Percentiles rank a stretch among this genome's conserved stretches.
phyloP scores from a whole-genome alignment of 2,888 invertebrate species.

The Tanypteryx hageni region DNA sequence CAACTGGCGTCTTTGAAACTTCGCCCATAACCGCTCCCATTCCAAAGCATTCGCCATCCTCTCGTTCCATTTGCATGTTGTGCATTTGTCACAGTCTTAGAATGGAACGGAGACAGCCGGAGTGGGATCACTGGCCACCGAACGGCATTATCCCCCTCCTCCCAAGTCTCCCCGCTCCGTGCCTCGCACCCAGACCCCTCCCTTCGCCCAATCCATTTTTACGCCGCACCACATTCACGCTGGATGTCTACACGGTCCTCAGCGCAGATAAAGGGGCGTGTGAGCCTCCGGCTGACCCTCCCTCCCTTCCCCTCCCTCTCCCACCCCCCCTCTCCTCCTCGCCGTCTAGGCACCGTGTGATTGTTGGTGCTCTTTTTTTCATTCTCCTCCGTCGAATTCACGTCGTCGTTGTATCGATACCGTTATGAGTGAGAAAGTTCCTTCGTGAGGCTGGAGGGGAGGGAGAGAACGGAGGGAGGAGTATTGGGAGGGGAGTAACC shows the following conservation, averaged over 20 bases:
- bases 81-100: background rate
- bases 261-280: too few species aligned
- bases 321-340: background rate
- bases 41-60: background rate
- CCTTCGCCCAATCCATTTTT: background rate
- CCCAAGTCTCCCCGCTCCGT: background rate
- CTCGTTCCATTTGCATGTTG: background rate
- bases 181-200: background rate
- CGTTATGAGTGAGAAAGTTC: slow-evolving; percentile 60
- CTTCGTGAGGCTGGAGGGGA: slow-evolving; percentile 18
- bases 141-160: background rate
- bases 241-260: too few species aligned
- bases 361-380: slow-evolving; percentile 39
- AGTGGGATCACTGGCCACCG: background rate
- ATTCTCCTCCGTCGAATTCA: background rate
- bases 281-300: background rate
- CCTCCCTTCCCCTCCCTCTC: background rate
- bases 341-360: slow-evolving; percentile 34
- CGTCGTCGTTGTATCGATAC: slow-evolving; percentile 26
- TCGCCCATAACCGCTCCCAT: slow-evolving; percentile 1
- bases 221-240: background rate
- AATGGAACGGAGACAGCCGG: background rate
- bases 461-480: background rate
- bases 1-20: background rate
- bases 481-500: background rate